Percentiles rank a stretch among this genome's conserved stretches.
Conservation (phyloP, 2,113 vertebrate genomes). For the Perognathus longimembris region DNA sequence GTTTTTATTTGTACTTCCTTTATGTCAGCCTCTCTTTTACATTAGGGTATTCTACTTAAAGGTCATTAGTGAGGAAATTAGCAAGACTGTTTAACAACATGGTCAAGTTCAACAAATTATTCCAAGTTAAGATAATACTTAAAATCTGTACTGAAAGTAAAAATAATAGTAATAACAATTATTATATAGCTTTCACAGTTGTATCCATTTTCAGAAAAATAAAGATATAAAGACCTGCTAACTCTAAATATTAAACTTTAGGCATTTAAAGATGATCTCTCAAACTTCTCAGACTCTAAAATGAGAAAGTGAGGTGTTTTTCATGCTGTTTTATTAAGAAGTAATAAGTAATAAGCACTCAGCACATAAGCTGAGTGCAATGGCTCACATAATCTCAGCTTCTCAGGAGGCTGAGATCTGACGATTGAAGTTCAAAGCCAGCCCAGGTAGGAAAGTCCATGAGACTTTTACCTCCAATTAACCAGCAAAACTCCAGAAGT, state of each 20-base stretch:
- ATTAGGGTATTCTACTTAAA: background rate
- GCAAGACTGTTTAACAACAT: background rate
- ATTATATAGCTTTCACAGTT: background rate
- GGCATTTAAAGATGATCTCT: background rate
- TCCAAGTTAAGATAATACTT: background rate
- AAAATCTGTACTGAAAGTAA: conserved; percentile 26
- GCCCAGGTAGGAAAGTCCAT: no score
- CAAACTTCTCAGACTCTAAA: conserved; percentile 18
- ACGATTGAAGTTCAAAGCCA: no score
- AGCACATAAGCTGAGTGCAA: no score
- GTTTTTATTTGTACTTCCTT: no score
- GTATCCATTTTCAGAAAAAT: conserved; percentile 41
- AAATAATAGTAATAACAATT: background rate
- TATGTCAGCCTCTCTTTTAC: background rate
- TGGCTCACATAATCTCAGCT: no score
- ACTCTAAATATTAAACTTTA: conserved; percentile 12
- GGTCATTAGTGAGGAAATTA: conserved; percentile 12
- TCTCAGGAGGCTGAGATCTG: no score
- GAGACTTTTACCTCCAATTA: no score
- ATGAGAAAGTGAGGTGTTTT: background rate
- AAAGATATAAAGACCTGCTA: background rate
- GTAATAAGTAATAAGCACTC: no score
- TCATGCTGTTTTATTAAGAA: no score
- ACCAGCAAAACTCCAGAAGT: no score
- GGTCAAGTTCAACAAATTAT: background rate